Conservation (phyloP, 2,888 invertebrate species). For the Eristalis tenax region DNA sequence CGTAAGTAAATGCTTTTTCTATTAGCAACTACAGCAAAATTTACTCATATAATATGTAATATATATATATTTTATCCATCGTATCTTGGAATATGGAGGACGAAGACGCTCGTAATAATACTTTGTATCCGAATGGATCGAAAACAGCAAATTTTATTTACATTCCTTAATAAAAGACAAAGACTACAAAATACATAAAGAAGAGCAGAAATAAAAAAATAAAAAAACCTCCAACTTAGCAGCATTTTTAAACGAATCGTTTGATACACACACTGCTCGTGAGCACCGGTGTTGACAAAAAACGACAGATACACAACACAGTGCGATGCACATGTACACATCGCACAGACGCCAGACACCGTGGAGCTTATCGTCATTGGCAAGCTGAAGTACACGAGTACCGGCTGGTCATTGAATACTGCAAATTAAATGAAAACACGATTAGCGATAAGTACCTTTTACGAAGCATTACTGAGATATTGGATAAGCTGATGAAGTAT, state of each 20-base stretch:
- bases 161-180: neutral
- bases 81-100: neutral
- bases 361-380: neutral
- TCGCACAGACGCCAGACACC: neutral
- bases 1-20: too few relatives aligned
- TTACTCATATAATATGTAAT: too few relatives aligned
- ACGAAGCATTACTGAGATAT: neutral
- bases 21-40: too few relatives aligned
- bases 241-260: neutral
- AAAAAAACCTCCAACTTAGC: neutral
- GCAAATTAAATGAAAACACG: neutral
- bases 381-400: neutral
- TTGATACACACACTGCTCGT: neutral
- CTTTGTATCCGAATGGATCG: neutral
- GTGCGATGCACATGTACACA: neutral
- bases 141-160: neutral
- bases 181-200: neutral
- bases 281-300: neutral
- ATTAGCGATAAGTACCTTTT: neutral
- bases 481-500: neutral
- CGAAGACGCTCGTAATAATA: neutral
- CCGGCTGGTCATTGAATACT: constrained; percentile 1
- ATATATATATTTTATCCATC: too few relatives aligned
- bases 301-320: neutral
- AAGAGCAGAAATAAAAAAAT: neutral